A percentile compares a stretch with the other conserved stretches of the same genome.
Conservation (phyloP, 1,140 invertebrate species). For the Uloborus diversus region DNA sequence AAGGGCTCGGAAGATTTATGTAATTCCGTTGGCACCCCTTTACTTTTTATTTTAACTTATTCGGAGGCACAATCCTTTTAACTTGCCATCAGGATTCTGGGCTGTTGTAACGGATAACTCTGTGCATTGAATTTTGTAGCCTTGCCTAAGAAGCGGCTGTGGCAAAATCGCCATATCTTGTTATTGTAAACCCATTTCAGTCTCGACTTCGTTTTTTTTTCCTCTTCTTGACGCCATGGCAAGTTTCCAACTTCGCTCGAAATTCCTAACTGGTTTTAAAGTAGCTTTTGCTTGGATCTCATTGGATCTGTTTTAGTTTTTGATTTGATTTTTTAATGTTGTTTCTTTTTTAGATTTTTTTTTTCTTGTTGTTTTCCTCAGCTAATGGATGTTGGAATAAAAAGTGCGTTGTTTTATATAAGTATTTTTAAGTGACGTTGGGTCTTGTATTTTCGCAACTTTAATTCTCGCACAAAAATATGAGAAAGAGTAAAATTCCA, state of each 20-base stretch:
- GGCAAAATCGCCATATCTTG: constrained; percentile 53
- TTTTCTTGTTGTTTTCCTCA: background rate
- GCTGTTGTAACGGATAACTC: constrained; percentile 45
- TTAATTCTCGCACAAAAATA: background rate
- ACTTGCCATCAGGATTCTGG: constrained; percentile 41
- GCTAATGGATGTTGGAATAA: constrained; percentile 43
- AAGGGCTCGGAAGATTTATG: constrained; percentile 36
- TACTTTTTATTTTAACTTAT: background rate
- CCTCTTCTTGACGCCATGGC: background rate
- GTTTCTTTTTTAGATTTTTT: background rate
- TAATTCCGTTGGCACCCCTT: background rate
- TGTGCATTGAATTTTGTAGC: constrained; percentile 39
- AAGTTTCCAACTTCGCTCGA: background rate
- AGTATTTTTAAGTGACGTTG: constrained; percentile 12
- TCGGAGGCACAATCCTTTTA: constrained; percentile 33
- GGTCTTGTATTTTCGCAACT: background rate
- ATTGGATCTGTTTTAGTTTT: constrained; percentile 44
- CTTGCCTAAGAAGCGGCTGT: background rate
- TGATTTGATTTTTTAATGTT: constrained; percentile 18
- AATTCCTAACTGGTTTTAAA: constrained; percentile 50
- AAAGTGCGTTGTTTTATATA: constrained; percentile 36
- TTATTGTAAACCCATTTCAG: constrained; percentile 55
- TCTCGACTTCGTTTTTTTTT: background rate
- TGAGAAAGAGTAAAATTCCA: background rate
- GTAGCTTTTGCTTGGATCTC: constrained; percentile 46